Evolutionary conservation across 2,888 invertebrate genomes (phyloP).

Genomic region (Tromatobia lineatoria): DNA sequence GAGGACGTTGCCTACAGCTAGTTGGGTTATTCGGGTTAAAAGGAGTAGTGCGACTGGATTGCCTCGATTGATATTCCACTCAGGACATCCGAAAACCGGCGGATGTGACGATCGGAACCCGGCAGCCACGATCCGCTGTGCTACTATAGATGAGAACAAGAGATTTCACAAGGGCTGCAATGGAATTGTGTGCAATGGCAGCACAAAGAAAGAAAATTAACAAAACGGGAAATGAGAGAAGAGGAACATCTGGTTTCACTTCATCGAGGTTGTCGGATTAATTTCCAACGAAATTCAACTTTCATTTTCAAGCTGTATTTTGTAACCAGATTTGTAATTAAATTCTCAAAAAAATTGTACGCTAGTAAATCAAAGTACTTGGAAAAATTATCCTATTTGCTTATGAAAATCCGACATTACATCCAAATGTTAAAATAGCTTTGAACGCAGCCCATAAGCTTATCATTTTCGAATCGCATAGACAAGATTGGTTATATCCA

Average conservation of each 20-base stretch:
- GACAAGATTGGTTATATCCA: background rate
- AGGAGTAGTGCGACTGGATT: slow-evolving; percentile 62
- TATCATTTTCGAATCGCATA: background rate
- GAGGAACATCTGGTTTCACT: background rate
- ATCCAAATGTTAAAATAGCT: background rate
- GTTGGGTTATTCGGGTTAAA: slow-evolving; percentile 67
- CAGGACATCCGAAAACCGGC: slow-evolving; percentile 79
- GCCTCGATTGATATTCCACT: slow-evolving; percentile 82
- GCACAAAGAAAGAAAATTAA: background rate
- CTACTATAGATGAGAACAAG: slow-evolving; percentile 75
- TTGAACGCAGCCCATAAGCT: background rate
- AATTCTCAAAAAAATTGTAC: background rate
- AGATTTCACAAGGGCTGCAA: slow-evolving; percentile 63
- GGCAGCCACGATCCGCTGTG: slow-evolving; percentile 47
- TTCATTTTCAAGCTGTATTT: background rate
- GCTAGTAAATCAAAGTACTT: background rate
- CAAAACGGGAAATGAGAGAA: slow-evolving; percentile 4
- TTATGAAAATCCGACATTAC: background rate
- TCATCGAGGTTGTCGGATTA: background rate
- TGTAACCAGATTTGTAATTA: background rate
- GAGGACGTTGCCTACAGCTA: slow-evolving; percentile 37
- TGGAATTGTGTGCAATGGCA: slow-evolving; percentile 3
- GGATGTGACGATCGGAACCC: slow-evolving; percentile 73
- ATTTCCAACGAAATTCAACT: background rate
- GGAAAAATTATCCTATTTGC: background rate